Evolutionary conservation across 2,888 invertebrate species (phyloP), one percentile per base, ranked within the genome.

Genomic region (Eupithecia exiguata): DNA sequence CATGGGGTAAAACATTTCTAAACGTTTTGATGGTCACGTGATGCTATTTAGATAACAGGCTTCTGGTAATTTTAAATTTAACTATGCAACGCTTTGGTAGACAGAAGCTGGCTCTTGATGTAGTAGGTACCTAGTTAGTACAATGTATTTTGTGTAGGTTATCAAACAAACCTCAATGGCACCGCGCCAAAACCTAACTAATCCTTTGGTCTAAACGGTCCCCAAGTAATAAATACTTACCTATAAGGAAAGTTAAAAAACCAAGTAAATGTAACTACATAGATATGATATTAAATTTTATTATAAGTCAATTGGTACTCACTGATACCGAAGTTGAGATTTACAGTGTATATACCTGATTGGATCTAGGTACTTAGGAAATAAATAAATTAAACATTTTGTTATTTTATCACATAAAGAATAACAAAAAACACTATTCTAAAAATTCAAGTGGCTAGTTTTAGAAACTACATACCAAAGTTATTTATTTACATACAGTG

Each of bases 391-490:
- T 70, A 25, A 71, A 66, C n/a, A 7, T 53, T 16, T 70, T 65
- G 71, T 66, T 71, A 71, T 67, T 69, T 62, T 62, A 76, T 73
- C 71, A 75, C 75, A 74, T 66, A 65, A 70, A 62, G 38, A 58
- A 67, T 66, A 73, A 75, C 65, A 69, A 68, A 43, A 69, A 70
- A 53, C 53, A 63, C 69, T 71, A 67, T 70, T 63, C 69, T 73
- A 76, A 66, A 38, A 66, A 66, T 40, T 66, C 38, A 40, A 40
- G 49, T 69, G 62, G 66, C 70, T 61, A 69, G 49, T 69, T 71
- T 43, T 63, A 62, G 10, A 68, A 75, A 75, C 63, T 53, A 53
- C 43, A 40, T 9, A 69, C 40, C 67, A 67, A 69, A 58, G 58
- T 53, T 68, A 66, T 40, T 53, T 68, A 66, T 40, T 66, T 66